Conservation (phyloP, 2,888 invertebrate genomes). For the Oligia fasciuncula region DNA sequence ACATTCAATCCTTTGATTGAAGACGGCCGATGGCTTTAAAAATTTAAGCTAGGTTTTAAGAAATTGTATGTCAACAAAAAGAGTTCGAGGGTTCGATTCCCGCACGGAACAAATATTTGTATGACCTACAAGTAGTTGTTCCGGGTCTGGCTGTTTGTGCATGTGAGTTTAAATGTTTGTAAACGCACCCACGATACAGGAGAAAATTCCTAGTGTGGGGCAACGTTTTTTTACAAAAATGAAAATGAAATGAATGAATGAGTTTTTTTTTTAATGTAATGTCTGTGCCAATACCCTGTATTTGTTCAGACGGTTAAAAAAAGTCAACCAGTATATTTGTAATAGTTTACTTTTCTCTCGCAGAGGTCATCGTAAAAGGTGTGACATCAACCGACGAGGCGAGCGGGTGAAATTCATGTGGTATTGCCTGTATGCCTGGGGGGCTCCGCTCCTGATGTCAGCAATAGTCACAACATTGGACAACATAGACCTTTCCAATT, state of each 20-base stretch:
- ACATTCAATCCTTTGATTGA: too few relatives aligned
- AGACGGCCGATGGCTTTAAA: too few relatives aligned
- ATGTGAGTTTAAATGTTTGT: too few relatives aligned
- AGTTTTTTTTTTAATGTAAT: not conserved
- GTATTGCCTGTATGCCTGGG: constrained; percentile 73
- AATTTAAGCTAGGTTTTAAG: too few relatives aligned
- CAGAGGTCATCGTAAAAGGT: constrained; percentile 38
- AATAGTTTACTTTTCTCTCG: not conserved
- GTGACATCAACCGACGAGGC: constrained; percentile 60
- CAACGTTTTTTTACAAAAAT: too few relatives aligned
- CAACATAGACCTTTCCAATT: constrained; percentile 48
- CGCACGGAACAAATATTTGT: too few relatives aligned
- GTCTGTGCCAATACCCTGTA: not conserved
- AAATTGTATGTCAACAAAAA: not conserved
- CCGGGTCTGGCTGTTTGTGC: too few relatives aligned
- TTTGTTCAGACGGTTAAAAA: not conserved
- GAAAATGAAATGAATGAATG: too few relatives aligned
- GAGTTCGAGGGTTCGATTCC: too few relatives aligned
- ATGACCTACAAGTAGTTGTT: too few relatives aligned
- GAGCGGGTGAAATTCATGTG: constrained; percentile 67
- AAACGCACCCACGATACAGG: too few relatives aligned
- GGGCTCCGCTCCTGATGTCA: constrained; percentile 58
- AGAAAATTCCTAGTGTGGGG: too few relatives aligned
- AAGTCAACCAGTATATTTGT: not conserved
- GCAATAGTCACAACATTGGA: constrained; percentile 24